Evolutionary conservation across 2,888 invertebrate species (phyloP).

Genomic region (Luperina testacea): DNA sequence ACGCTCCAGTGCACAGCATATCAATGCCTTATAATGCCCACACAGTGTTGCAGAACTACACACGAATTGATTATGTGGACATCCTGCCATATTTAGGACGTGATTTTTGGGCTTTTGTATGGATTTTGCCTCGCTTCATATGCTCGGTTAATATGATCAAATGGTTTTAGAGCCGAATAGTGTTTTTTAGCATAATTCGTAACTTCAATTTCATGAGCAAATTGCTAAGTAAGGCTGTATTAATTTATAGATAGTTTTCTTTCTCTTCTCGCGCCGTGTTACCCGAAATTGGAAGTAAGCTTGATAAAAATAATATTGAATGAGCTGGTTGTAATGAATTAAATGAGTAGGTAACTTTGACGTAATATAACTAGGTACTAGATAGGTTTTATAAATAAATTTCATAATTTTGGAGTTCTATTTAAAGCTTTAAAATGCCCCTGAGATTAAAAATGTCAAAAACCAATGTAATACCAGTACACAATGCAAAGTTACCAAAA

Average conservation of each 20-base stretch:
- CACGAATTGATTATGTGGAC: conserved; percentile 23
- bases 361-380: neutral
- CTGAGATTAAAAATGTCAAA: neutral
- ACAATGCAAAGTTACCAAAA: conserved; percentile 3
- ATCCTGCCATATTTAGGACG: conserved; percentile 22
- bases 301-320: neutral
- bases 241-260: too few relatives aligned
- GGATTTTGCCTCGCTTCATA: conserved; percentile 1
- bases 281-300: too few relatives aligned
- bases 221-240: neutral
- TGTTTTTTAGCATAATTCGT: neutral
- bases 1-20: conserved; percentile 46
- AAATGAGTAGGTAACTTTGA: neutral
- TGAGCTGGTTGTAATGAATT: too few relatives aligned
- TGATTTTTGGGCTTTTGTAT: conserved; percentile 11
- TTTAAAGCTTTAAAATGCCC: neutral
- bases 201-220: too few relatives aligned
- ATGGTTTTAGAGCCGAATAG: too few relatives aligned
- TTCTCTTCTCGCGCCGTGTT: neutral
- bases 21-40: conserved; percentile 18
- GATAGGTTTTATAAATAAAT: too few relatives aligned
- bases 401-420: neutral
- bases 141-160: neutral
- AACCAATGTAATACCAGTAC: neutral
- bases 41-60: conserved; percentile 21